Evolutionary conservation across 2,888 invertebrate genomes (phyloP), one percentile per base, ranked within the genome.

Genomic region (Trilocha varians): DNA sequence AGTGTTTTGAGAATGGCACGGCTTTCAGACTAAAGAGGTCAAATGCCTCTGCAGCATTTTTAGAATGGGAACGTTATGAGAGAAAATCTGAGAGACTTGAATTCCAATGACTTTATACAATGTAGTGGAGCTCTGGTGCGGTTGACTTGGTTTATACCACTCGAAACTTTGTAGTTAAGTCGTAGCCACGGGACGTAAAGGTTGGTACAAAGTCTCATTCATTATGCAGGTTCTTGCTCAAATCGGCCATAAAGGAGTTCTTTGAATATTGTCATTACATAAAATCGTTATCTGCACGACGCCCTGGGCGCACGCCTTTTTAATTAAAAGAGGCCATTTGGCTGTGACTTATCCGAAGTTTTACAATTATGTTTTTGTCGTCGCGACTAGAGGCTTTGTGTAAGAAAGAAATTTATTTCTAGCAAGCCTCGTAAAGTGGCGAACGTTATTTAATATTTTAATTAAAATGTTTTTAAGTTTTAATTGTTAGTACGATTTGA

Each of bases 321-420:
- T 78, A 78, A 79, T 78, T 78, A 78, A 75, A 77, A 71, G 67
- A 63, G 70, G 65, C 76, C 65, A 75, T 78, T 78, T 75, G 66
- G 73, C 65, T 65, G 65, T 65, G 69, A 65, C 67, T 70, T 69
- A 64, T 57, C 59, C 58, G 61, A 67, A 75, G 68, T 71, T 73
- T 69, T 63, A 69, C 64, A 73, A 67, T 73, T 68, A 70, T 69
- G 62, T 65, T 71, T 70, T 67, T 62, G 64, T 66, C 62, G 59
- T 62, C 56, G 61, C 51, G 55, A 56, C 54, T 53, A 57, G 56
- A 53, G 62, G 60, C 53, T 65, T 62, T 60, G 50, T 49, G 53
- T 59, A 55, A 51, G 52, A 53, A 60, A 55, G 48, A 53, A 58
- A 60, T 55, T 60, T 57, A 58, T 58, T 62, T 53, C 59, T 55